These are phyloP conservation scores for Acleris emargana DNA, from an alignment of 2,888 invertebrate genomes.

Conservation along the genomic window DNA sequence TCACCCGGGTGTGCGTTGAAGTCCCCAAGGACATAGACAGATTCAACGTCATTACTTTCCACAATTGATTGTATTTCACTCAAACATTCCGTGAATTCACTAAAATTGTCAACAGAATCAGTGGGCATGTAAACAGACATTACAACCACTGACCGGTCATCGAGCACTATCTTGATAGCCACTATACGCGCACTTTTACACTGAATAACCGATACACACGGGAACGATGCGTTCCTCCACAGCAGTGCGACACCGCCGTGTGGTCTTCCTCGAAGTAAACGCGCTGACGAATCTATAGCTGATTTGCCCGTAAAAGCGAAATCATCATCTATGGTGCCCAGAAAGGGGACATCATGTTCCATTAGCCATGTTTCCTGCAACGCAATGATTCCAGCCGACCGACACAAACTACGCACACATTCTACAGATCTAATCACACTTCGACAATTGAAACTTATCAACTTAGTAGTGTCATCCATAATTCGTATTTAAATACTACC, in stretches of 20 bases:
- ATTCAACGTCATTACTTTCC: neutral
- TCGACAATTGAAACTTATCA: too few relatives aligned
- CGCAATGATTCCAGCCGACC: neutral
- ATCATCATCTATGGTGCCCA: neutral
- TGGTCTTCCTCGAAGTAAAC: neutral
- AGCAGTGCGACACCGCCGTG: too few relatives aligned
- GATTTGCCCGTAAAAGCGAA: constrained; percentile 1
- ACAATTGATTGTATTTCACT: neutral
- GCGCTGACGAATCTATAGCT: neutral
- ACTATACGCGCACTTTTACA: neutral
- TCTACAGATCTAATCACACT: too few relatives aligned
- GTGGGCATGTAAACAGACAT: neutral
- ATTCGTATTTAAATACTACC: too few relatives aligned
- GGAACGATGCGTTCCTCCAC: neutral
- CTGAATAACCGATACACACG: constrained; percentile 1
- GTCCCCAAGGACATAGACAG: neutral
- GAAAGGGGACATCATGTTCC: neutral
- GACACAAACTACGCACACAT: neutral
- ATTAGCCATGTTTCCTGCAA: constrained; percentile 2
- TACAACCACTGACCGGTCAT: neutral
- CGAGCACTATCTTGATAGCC: neutral
- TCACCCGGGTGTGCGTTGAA: neutral
- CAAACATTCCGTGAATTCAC: constrained; percentile 5
- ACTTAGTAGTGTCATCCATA: too few relatives aligned
- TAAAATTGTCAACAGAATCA: neutral